These are phyloP conservation scores for Notiomystis cincta DNA, from an alignment of 2,113 vertebrate species.

Conservation along the genomic window DNA sequence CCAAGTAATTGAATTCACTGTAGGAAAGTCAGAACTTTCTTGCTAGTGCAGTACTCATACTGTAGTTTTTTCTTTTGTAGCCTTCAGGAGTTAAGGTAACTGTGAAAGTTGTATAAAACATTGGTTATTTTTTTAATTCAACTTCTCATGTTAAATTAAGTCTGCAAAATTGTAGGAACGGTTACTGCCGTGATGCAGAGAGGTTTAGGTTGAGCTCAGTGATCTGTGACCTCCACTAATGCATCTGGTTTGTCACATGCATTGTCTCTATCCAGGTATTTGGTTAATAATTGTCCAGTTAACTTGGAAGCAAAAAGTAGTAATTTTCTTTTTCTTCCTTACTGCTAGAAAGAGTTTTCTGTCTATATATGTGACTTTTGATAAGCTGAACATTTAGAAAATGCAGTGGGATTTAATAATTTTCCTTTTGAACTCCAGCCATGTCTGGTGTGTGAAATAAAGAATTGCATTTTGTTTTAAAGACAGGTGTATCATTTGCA, in stretches of 20 bases:
- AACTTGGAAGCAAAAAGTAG: background rate
- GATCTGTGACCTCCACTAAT: background rate
- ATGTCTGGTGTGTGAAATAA: background rate
- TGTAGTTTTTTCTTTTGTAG: background rate
- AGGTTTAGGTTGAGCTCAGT: background rate
- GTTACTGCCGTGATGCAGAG: background rate
- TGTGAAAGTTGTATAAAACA: background rate
- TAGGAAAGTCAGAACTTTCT: background rate
- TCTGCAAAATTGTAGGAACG: background rate
- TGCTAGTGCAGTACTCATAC: fast-evolving
- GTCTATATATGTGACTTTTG: background rate
- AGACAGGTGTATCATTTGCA: background rate
- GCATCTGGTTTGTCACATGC: background rate
- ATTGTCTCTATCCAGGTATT: background rate
- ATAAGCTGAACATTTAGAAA: background rate
- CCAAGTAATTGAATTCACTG: background rate
- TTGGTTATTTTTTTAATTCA: background rate
- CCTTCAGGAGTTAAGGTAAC: background rate
- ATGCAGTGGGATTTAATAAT: background rate
- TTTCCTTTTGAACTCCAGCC: background rate
- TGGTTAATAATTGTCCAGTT: background rate
- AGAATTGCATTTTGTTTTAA: background rate
- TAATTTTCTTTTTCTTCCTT: background rate
- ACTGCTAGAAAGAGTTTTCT: background rate
- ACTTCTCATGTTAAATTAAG: background rate